Evolutionary conservation across 2,888 invertebrate species (phyloP), one percentile per base, ranked within the genome.

Genomic region (Lathronympha strigana): DNA sequence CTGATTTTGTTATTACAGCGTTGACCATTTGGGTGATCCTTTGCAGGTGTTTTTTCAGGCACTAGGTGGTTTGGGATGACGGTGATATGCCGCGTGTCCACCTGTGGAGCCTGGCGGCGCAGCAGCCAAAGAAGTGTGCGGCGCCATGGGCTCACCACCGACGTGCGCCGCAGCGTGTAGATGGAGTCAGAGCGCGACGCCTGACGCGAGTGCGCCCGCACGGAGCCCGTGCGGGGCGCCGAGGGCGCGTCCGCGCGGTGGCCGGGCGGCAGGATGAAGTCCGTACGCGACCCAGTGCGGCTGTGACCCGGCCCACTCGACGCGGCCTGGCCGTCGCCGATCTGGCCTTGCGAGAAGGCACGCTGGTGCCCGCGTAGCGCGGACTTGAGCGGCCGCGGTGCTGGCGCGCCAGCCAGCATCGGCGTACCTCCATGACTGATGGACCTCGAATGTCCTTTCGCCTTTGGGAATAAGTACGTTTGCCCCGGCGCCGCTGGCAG

Each of bases 101-200:
- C 94, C 54, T 93, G 90, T 33, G 94, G 93, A 51, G 94, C 93
- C 68, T 92, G 92, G 23, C 94, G 88, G 15, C 94, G 92, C 79
- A 95, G 93, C 69, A 95, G 80, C 83, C 93, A 92, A 75, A 93
- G 92, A 40, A 94, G 87, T 43, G 95, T 88, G 68, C 95, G 93
- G 67, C 94, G 93, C 95, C 96, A 96, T 76, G 95, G 93, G 0
- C 95, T 94, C 13, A 95, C 94, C 1, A 94, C 94, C 17, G 94
- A 95, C 63, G 94, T 93, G 71, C 96, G 94, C 68, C 97, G 93
- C 75, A 98, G 93, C 2, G 97, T 97, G 87, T 97, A 98, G 71
- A 97, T 97, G 63, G 97, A 97, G 85, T 98, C 97, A 8, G 97
- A 96, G 72, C 97, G 94, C 13, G 97, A 97, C 1, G 97, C 97